Conservation (phyloP, 2,888 invertebrate genomes). For the Mamestra brassicae region DNA sequence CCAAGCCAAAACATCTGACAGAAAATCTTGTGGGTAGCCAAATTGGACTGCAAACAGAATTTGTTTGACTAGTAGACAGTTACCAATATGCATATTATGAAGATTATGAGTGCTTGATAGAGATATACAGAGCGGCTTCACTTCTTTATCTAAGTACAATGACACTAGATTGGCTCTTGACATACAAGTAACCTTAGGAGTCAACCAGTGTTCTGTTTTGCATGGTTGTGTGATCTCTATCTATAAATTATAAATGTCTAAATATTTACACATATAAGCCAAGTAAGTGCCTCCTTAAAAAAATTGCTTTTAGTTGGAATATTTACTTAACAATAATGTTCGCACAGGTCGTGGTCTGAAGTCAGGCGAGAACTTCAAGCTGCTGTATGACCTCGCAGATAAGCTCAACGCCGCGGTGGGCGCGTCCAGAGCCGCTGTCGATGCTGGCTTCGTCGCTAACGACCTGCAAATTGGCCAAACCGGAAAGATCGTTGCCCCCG, state of each 20-base stretch:
- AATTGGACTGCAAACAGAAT: conserved; percentile 14
- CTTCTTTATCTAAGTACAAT: not conserved
- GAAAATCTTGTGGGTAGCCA: not conserved
- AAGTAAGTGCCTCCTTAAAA: too few relatives aligned
- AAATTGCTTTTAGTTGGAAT: not conserved
- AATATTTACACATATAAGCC: too few relatives aligned
- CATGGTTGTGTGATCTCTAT: not conserved
- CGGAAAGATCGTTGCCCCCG: conserved; percentile 99
- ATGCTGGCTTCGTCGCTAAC: conserved; percentile 99
- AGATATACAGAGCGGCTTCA: not conserved
- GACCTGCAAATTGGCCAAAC: conserved; percentile 99
- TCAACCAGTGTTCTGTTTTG: not conserved
- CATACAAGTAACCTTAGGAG: not conserved
- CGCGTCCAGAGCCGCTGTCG: conserved; percentile 99
- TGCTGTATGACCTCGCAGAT: conserved; percentile 98
- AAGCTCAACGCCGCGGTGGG: conserved; percentile 99
- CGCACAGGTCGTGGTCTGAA: conserved; percentile 96
- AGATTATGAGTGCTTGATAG: not conserved
- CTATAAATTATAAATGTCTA: too few relatives aligned
- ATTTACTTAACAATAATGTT: not conserved
- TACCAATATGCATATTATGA: not conserved
- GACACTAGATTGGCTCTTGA: too few relatives aligned
- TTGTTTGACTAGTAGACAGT: not conserved
- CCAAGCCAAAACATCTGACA: not conserved
- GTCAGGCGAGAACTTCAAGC: conserved; percentile 99